Base-by-base conservation (phyloP, 2,797 vertebrate genomes). In the Melanotaenia pygmaea region DNA sequence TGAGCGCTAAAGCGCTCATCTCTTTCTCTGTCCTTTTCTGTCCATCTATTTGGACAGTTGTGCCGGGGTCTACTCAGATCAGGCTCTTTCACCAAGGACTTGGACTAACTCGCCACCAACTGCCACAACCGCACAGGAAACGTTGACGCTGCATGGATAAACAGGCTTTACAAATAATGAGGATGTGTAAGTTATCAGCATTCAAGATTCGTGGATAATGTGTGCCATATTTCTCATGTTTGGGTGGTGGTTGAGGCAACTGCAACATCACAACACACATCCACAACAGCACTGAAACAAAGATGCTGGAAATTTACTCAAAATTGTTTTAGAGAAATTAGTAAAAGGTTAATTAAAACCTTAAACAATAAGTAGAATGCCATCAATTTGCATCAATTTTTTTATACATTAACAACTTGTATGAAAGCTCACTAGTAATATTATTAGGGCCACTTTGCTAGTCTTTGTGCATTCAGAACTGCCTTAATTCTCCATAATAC, bases 61-160 rank as follows among this genome's bases (percentile, higher is more conserved):
- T 51, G 67, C 59, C 38, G 65, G 75, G 30, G 82, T 70, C 71
- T 74, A 56, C 60, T 77, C 69, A 51, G 61, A 86, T 85, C 80
- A 83, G 66, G 62, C 74, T 65, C 40, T 56, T 71, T 74, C 64
- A 60, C 22, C 70, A 67, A 76, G 79, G 60, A 53, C 80, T 80
- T 84, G 81, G 88, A 86, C 72, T 51, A 68, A 68, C 80, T 83
- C 1, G 18, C 67, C 75, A 82, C 85, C 87, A 87, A 67, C 70
- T 79, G 73, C 79, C 63, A 58, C 85, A 87, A 80, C 88, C 84
- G 86, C 77, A 71, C 80, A 75, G 86, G 85, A 88, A 85, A 76
- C 22, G 8, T 58, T 53, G 54, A 68, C 47, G 7, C 74, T 67
- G 51, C 20, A 47, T 70, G 72, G 84, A 79, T 72, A 72, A 86